Percentiles rank a stretch among this genome's conserved stretches.
phyloP scores from a whole-genome alignment of 2,797 vertebrate genomes.

The Todus mexicanus region DNA sequence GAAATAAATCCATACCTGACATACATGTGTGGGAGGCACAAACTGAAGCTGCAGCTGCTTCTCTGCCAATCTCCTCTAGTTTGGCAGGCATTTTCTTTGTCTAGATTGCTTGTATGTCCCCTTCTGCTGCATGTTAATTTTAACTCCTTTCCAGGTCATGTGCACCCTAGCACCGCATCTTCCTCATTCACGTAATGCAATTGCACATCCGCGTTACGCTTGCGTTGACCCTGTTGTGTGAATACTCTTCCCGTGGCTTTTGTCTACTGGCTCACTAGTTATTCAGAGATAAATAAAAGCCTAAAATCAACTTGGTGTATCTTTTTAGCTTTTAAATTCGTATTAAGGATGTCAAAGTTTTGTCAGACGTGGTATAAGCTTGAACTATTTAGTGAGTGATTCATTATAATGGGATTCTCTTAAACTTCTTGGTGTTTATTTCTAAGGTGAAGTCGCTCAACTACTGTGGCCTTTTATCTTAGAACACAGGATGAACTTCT shows the following conservation, averaged over 20 bases:
- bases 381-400: not conserved
- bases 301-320: not conserved
- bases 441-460: not conserved
- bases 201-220: not conserved
- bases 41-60: not conserved
- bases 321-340: not conserved
- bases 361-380: not conserved
- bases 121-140: not conserved
- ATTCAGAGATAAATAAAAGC: not conserved
- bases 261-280: not conserved
- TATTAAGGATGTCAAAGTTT: not conserved
- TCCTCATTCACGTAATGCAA: not conserved
- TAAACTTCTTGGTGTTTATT: not conserved
- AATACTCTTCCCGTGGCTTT: not conserved
- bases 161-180: not conserved
- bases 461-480: not conserved
- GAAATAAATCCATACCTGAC: not conserved
- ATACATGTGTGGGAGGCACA: not conserved
- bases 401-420: not conserved
- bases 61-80: not conserved
- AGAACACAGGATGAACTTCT: not conserved
- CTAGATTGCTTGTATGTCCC: not conserved
- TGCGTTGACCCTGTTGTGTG: not conserved
- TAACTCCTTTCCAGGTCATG: not conserved
- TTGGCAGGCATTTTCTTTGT: not conserved